phyloP scores from a whole-genome alignment of 2,888 invertebrate species.

The Ophioninae sp. region DNA sequence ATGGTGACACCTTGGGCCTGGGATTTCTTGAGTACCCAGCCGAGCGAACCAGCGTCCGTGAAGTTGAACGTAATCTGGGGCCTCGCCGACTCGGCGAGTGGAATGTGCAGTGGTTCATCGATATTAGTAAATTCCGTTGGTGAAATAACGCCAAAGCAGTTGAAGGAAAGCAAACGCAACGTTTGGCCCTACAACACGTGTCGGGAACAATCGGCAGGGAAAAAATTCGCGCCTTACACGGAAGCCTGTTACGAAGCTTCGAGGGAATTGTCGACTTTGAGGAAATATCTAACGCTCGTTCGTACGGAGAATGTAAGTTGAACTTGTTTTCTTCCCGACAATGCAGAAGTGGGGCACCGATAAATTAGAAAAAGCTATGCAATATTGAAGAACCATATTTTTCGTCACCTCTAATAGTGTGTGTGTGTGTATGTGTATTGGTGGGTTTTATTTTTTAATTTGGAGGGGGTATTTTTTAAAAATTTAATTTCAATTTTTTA shows the following conservation, averaged over 20 bases:
- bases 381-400: too few relatives aligned
- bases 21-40: slow-evolving; percentile 74
- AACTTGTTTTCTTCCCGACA: neutral
- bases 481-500: too few relatives aligned
- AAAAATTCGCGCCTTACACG: slow-evolving; percentile 73
- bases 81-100: slow-evolving; percentile 71
- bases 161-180: slow-evolving; percentile 68
- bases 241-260: slow-evolving; percentile 77
- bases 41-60: slow-evolving; percentile 71
- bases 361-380: too few relatives aligned
- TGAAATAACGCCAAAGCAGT: slow-evolving; percentile 73
- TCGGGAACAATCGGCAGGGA: slow-evolving; percentile 68
- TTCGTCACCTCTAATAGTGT: too few relatives aligned
- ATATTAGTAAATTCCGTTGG: slow-evolving; percentile 72
- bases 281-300: slow-evolving; percentile 73
- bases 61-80: slow-evolving; percentile 75
- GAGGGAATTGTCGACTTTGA: slow-evolving; percentile 76
- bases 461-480: too few relatives aligned
- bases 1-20: slow-evolving; percentile 76
- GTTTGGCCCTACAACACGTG: slow-evolving; percentile 77
- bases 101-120: slow-evolving; percentile 75
- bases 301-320: slow-evolving; percentile 73
- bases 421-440: too few relatives aligned
- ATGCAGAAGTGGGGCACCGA: neutral
- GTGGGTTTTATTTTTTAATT: too few relatives aligned